phyloP scores from a whole-genome alignment of 1,140 invertebrate species.

The Capitella teleta region DNA sequence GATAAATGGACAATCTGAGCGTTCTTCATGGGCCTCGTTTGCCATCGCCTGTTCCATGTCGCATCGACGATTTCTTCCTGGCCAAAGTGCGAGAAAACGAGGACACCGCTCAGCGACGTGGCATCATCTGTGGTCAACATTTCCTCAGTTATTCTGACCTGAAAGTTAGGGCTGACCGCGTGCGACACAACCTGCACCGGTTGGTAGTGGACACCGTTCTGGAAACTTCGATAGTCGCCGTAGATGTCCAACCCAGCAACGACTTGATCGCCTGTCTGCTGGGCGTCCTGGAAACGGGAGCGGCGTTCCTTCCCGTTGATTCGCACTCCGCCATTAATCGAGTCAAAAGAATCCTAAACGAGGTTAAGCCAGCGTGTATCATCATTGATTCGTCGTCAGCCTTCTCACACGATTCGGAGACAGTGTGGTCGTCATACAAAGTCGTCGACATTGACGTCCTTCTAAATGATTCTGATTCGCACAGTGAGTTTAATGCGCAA shows the following conservation, averaged over 20 bases:
- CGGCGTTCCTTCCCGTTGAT: slow-evolving; percentile 71
- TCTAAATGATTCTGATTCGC: not conserved
- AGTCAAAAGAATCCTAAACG: slow-evolving; percentile 62
- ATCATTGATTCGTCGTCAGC: slow-evolving; percentile 47
- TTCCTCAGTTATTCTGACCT: no score
- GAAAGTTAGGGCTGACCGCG: no score
- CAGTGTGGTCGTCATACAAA: slow-evolving; percentile 1
- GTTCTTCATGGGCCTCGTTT: no score
- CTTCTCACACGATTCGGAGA: not conserved
- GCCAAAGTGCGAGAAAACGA: no score
- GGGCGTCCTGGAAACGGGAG: slow-evolving; percentile 55
- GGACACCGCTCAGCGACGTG: no score
- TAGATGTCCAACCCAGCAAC: slow-evolving; percentile 64
- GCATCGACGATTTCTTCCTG: no score
- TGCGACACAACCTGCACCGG: no score
- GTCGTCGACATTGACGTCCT: not conserved
- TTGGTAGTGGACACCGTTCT: no score
- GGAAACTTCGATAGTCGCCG: no score
- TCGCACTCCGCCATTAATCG: slow-evolving; percentile 60
- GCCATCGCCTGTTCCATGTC: no score
- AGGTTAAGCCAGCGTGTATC: slow-evolving; percentile 59
- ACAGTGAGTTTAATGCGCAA: not conserved
- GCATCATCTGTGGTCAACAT: no score
- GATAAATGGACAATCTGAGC: no score
- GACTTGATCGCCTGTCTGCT: slow-evolving; percentile 57